Conservation (phyloP, 1,140 invertebrate species). For the Wiebesia pumilae region DNA sequence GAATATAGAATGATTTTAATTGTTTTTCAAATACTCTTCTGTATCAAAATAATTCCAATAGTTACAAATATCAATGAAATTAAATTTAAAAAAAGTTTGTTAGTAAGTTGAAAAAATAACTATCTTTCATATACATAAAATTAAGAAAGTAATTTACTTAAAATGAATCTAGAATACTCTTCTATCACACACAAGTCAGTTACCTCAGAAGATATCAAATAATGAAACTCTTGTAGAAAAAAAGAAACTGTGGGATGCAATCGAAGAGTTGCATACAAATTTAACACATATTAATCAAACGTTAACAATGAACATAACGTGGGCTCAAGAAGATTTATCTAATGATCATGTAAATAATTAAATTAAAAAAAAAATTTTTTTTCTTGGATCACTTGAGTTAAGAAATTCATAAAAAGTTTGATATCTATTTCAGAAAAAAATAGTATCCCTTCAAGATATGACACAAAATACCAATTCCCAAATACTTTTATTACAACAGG, state of each 20-base stretch:
- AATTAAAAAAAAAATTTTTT: not conserved
- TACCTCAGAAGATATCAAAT: constrained; percentile 62
- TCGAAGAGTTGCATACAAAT: constrained; percentile 68
- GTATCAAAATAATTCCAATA: no score
- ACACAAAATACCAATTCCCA: constrained; percentile 68
- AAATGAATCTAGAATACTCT: constrained; percentile 61
- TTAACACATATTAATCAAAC: constrained; percentile 72
- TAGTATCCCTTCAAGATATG: constrained; percentile 68
- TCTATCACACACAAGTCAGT: constrained; percentile 64
- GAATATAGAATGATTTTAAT: no score
- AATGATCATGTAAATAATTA: constrained; percentile 73
- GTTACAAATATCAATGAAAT: no score
- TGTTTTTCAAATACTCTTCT: no score
- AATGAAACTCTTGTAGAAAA: constrained; percentile 70
- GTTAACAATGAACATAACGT: constrained; percentile 71
- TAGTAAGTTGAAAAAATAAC: no score
- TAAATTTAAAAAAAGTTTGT: not conserved
- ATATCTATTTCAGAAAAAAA: constrained; percentile 65
- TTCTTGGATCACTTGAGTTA: not conserved
- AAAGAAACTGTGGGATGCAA: constrained; percentile 66
- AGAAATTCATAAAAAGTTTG: not conserved
- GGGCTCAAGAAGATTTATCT: constrained; percentile 70
- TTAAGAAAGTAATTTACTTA: not conserved
- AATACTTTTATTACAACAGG: constrained; percentile 67
- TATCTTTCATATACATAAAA: not conserved